Base-by-base conservation (phyloP, 1,140 invertebrate genomes). In the Lineus longissimus region DNA sequence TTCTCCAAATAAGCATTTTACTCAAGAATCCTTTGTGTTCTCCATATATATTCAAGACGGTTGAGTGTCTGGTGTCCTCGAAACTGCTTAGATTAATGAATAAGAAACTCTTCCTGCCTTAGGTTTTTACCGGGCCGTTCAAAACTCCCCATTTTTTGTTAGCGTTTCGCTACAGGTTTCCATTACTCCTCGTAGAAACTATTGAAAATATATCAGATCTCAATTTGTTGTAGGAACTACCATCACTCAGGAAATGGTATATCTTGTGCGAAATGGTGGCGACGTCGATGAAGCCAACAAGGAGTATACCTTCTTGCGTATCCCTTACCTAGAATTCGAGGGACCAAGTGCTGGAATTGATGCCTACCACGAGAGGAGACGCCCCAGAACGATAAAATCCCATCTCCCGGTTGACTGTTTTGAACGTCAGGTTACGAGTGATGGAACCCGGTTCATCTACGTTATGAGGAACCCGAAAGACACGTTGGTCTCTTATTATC, bases 401-500 rank as follows among this genome's bases (percentile, higher is more conserved):
- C 73, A 74, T 54, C 55, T 66, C 6, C 58, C 55, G 0, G 55
- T 65, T n/a, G 31, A 59, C 15, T 36, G 59, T 19, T 27, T 72
- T 1, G 66, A 69, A 0, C 56, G 27, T 1, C 36, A 72, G 1
- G 41, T 66, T 1, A 43, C 62, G 13, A 57, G 65, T 9, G 68
- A 70, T 43, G 59, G 61, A 25, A 51, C 30, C 15, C 68, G 67
- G 47, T 59, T 73, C 2, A 55, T 75, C n/a, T 65, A 68, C 41
- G 30, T 71, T 9, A 61, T 63, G 17, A 59, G 73, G 15, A 71
- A 75, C 43, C 67, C 70, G 0, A 73, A 73, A 62, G 73, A 75
- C 60, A 57, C 67, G 0, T 66, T 60, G 0, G 71, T 75, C 51
- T 75, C 73, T 0, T 61, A 64, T 31, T 75, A 67, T 58, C 56